phyloP scores from a whole-genome alignment of 2,888 invertebrate species.

The Timema podura region DNA sequence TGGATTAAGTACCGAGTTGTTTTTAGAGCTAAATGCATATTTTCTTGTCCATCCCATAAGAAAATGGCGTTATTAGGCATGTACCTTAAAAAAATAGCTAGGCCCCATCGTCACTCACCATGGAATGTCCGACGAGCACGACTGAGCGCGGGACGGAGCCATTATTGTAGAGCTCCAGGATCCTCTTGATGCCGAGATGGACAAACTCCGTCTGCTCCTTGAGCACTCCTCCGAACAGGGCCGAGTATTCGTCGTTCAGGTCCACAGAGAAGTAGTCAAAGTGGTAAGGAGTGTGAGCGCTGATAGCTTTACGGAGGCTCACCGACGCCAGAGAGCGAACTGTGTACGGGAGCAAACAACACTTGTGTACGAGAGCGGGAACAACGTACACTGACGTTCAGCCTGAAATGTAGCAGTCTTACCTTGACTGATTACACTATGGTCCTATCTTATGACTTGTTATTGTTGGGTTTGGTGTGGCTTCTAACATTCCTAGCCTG shows the following conservation, averaged over 20 bases:
- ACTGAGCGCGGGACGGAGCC: constrained; percentile 56
- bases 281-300: constrained; percentile 64
- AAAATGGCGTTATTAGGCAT: background rate
- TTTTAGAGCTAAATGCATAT: background rate
- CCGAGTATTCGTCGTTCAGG: constrained; percentile 86
- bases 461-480: background rate
- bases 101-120: constrained; percentile 56
- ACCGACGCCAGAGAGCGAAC: constrained; percentile 90
- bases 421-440: no score
- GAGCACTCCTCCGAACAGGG: constrained; percentile 78
- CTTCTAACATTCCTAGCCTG: background rate
- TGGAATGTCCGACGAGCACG: constrained; percentile 90
- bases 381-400: no score
- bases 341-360: constrained; percentile 40
- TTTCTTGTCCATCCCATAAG: background rate
- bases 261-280: constrained; percentile 92
- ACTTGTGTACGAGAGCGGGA: background rate
- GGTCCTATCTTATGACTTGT: background rate
- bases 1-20: no score
- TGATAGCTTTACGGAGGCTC: constrained; percentile 76
- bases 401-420: no score
- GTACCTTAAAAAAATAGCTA: background rate
- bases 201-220: constrained; percentile 72
- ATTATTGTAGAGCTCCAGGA: constrained; percentile 68
- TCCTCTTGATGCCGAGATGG: constrained; percentile 62